Base-by-base conservation (phyloP, 2,888 invertebrate genomes). In the Syritta pipiens region DNA sequence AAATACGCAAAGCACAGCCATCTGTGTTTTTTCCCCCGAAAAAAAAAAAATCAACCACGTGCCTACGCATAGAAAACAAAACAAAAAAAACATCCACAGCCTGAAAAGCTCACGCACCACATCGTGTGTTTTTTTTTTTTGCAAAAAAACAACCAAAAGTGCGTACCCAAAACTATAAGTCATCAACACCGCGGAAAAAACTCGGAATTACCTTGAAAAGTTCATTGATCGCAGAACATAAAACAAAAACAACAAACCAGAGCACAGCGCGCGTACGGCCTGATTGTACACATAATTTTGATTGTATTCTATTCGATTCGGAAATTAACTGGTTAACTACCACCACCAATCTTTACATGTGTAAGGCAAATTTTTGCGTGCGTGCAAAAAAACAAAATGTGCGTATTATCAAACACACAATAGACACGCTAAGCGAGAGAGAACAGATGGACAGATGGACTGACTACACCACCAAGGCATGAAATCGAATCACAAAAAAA, bases 201-300 rank as follows among this genome's bases (percentile, higher is more conserved):
- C 3, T 46, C 20, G 10, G 28, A 44, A 51, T 26, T 51, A 55
- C 71, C 62, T 62, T 71, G 62, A 48, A 55, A 48, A 48, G 71
- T 71, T 71, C 71, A 62, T 62, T 71, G 62, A 62, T 62, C 71
- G 53, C 46, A 51, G n/a, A n/a, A 51, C 32, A 20, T 1, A 59
- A 44, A 40, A 59, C 30, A 49, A 48, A 32, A 37, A 37, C 28
- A 67, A 46, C 24, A 48, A 59, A 12, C 44, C 24, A 20, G n/a
- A 30, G 10, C 10, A 49, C 7, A 1, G 6, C 4, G 17, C 40
- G 17, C 2, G 17, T 7, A 35, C 5, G n/a, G 10, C 17, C 30
- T n/a, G 17, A 30, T 19, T 32, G 32, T 22, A 7, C 10, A 59
- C 44, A 10, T 14, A 42, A 3, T 20, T 26, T 37, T 28, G 37